Evolutionary conservation across 2,113 vertebrate genomes (phyloP).

Genomic region (Polypterus bichir): DNA sequence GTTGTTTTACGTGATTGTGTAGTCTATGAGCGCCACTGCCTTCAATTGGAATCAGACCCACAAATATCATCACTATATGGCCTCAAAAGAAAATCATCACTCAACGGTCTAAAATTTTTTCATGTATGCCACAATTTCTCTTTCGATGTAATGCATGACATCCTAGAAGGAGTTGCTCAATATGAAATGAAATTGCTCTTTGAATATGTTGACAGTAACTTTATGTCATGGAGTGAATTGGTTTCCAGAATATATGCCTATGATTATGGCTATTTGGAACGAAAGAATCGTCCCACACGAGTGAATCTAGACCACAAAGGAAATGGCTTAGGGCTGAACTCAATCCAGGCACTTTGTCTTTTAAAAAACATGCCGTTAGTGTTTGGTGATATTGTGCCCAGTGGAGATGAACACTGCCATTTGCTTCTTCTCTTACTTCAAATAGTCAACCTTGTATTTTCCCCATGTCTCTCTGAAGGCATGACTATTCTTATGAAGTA

Average conservation of each 20-base stretch:
- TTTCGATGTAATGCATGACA: slow-evolving; percentile 25
- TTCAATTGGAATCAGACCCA: no score
- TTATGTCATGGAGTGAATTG: slow-evolving; percentile 7
- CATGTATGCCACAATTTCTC: slow-evolving; percentile 16
- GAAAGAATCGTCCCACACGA: slow-evolving; percentile 2
- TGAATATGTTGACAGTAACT: slow-evolving; percentile 11
- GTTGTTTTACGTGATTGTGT: no score
- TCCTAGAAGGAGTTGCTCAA: slow-evolving; percentile 24
- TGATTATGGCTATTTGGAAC: slow-evolving; percentile 17
- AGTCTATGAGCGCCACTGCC: no score
- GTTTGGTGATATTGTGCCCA: slow-evolving; percentile 21
- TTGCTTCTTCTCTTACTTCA: slow-evolving; percentile 22
- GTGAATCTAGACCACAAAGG: slow-evolving; percentile 16
- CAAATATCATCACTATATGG: no score
- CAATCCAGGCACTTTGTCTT: slow-evolving; percentile 21
- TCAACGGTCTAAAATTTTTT: slow-evolving; percentile 14
- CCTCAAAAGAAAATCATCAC: no score
- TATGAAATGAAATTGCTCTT: slow-evolving; percentile 14
- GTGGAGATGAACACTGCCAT: slow-evolving; percentile 16
- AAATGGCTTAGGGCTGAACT: slow-evolving; percentile 16
- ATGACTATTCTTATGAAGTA: slow-evolving; percentile 24
- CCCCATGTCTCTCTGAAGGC: slow-evolving; percentile 9
- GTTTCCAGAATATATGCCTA: slow-evolving; percentile 15
- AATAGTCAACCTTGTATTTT: slow-evolving; percentile 18
- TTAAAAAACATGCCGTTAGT: slow-evolving; percentile 18